Conservation (phyloP, 1,140 invertebrate genomes). For the Cryptotermes secundus region DNA sequence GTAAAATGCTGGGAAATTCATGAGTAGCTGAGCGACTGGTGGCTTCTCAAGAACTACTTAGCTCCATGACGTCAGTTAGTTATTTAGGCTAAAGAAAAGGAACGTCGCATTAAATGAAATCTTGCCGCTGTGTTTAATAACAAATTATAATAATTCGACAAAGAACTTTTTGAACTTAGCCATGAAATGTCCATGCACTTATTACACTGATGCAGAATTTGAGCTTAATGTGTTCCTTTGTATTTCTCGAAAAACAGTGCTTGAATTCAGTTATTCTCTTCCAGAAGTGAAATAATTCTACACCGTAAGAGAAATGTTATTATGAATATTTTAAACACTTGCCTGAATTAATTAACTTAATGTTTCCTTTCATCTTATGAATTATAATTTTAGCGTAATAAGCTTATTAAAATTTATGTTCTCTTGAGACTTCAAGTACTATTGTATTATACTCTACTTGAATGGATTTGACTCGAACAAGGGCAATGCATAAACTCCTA, state of each 20-base stretch:
- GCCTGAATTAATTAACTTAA: not conserved
- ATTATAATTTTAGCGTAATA: not conserved
- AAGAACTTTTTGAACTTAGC: no score
- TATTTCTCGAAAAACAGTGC: not conserved
- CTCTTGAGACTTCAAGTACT: not conserved
- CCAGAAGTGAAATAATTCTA: not conserved
- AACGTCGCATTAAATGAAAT: no score
- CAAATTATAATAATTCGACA: no score
- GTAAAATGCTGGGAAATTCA: no score
- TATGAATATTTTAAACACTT: constrained; percentile 7
- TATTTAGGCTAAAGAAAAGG: no score
- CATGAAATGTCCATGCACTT: no score
- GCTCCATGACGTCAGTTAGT: no score
- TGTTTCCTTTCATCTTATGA: constrained; percentile 13
- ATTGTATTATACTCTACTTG: not conserved
- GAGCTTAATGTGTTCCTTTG: not conserved
- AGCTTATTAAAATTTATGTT: constrained; percentile 12
- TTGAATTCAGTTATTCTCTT: constrained; percentile 1
- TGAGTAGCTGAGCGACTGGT: no score
- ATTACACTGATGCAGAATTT: not conserved
- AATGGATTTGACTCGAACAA: not conserved
- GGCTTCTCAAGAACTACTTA: no score
- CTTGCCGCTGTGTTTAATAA: no score
- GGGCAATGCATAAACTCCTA: not conserved
- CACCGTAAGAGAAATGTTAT: not conserved